Conservation (phyloP, 2,113 vertebrate genomes). For the Rhinolophus ferrumequinum region DNA sequence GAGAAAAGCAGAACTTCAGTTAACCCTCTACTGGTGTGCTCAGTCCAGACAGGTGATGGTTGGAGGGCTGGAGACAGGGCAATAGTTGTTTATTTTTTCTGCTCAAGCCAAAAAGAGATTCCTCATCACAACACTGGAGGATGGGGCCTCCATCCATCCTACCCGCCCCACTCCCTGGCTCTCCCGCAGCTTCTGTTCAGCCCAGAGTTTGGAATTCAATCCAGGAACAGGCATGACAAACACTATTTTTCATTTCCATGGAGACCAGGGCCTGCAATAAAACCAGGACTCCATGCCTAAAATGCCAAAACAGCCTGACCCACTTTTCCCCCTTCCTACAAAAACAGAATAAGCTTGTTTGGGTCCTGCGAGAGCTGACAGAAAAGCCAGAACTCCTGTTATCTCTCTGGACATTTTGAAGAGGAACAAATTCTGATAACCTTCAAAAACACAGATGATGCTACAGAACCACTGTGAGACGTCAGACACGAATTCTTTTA, state of each 20-base stretch:
- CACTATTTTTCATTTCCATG: slow-evolving; percentile 85
- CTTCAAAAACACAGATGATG: not conserved
- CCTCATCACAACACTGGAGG: rapidly evolving
- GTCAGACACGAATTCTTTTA: not conserved
- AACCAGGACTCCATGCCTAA: slow-evolving; percentile 82
- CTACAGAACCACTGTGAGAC: not conserved
- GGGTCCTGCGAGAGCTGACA: slow-evolving; percentile 20
- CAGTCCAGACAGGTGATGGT: not conserved
- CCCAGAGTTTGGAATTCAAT: slow-evolving; percentile 81
- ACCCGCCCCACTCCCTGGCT: slow-evolving; percentile 53
- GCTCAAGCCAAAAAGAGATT: rapidly evolving
- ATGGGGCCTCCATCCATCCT: not conserved
- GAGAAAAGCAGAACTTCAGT: not conserved
- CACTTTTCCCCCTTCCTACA: slow-evolving; percentile 81
- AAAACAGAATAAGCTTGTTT: slow-evolving; percentile 63
- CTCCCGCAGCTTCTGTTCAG: slow-evolving; percentile 67
- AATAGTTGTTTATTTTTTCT: not conserved
- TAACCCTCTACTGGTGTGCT: not conserved
- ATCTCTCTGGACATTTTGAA: not conserved
- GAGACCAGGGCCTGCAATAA: slow-evolving; percentile 81
- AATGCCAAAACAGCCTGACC: slow-evolving; percentile 87
- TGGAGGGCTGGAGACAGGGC: not conserved
- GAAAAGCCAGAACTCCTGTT: not conserved
- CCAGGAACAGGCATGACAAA: slow-evolving; percentile 86
- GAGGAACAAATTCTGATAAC: not conserved